phyloP scores from a whole-genome alignment of 2,888 invertebrate genomes.

The Hirtodrosophila histrioides region DNA sequence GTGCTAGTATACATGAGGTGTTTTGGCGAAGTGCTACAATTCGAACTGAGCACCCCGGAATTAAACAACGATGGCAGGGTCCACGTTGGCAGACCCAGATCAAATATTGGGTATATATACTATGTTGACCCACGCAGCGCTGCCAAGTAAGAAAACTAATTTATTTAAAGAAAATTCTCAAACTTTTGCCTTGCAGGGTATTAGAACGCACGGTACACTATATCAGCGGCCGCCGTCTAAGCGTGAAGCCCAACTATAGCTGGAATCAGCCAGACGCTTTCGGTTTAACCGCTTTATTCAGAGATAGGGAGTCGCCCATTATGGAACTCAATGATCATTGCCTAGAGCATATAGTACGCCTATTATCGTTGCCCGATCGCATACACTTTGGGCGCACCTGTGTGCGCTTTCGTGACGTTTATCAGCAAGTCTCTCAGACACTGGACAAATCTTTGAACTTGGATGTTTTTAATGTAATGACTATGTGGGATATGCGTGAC shows the following conservation, averaged over 20 bases:
- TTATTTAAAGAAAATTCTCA: too few relatives aligned
- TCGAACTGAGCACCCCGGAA: slow-evolving; percentile 20
- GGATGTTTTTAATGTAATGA: slow-evolving; percentile 32
- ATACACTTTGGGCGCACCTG: slow-evolving; percentile 62
- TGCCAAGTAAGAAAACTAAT: slow-evolving; percentile 36
- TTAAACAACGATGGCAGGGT: neutral
- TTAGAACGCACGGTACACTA: slow-evolving; percentile 31
- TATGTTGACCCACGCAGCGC: slow-evolving; percentile 40
- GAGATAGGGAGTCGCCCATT: slow-evolving; percentile 21
- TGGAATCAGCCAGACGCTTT: slow-evolving; percentile 62
- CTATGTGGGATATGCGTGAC: slow-evolving; percentile 63
- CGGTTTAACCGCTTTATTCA: neutral
- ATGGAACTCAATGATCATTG: slow-evolving; percentile 64
- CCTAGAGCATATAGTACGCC: slow-evolving; percentile 43
- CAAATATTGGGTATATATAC: slow-evolving; percentile 30
- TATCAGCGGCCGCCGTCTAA: slow-evolving; percentile 21
- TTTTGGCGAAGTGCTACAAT: slow-evolving; percentile 36
- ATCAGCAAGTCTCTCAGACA: slow-evolving; percentile 31
- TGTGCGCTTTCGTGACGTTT: slow-evolving; percentile 52
- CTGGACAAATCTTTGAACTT: slow-evolving; percentile 38
- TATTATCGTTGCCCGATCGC: slow-evolving; percentile 52
- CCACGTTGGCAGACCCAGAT: neutral
- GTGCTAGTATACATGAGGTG: slow-evolving; percentile 26
- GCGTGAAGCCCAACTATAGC: slow-evolving; percentile 55
- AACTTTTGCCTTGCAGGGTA: slow-evolving; percentile 9